phyloP scores from a whole-genome alignment of 2,888 invertebrate genomes.

The Noctua comes region DNA sequence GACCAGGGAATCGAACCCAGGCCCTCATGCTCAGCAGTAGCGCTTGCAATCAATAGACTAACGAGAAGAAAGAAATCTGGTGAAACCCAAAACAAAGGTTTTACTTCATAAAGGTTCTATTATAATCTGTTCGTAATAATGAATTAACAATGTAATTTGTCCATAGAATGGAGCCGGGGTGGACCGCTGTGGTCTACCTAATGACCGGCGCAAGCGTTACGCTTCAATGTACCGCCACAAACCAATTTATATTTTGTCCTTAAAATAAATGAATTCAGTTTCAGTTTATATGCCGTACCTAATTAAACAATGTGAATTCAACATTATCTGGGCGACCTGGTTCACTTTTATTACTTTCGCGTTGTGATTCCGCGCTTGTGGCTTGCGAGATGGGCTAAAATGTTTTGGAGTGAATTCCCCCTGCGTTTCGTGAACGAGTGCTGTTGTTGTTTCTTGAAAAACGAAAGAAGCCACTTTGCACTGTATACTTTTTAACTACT shows the following conservation, averaged over 20 bases:
- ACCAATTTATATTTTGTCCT: conserved; percentile 73
- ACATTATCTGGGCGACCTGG: conserved; percentile 27
- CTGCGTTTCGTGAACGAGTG: background rate
- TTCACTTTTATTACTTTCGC: conserved; percentile 28
- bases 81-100: conserved; percentile 36
- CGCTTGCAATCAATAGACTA: background rate
- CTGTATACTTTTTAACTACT: too few species aligned
- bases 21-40: background rate
- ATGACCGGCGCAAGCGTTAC: conserved; percentile 71
- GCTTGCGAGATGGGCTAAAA: conserved; percentile 2
- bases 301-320: conserved; percentile 53
- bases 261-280: conserved; percentile 67
- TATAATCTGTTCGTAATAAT: conserved; percentile 68
- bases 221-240: conserved; percentile 71
- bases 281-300: conserved; percentile 50
- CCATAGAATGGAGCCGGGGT: conserved; percentile 65
- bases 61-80: conserved; percentile 3
- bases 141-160: conserved; percentile 78
- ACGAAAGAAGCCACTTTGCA: background rate
- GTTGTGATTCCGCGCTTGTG: background rate
- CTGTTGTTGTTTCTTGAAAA: background rate
- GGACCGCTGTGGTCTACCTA: conserved; percentile 72
- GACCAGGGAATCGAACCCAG: background rate
- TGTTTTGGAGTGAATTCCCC: conserved; percentile 1
- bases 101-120: conserved; percentile 49